phyloP scores from a whole-genome alignment of 2,888 invertebrate genomes.

The Macroteleia sp. region DNA sequence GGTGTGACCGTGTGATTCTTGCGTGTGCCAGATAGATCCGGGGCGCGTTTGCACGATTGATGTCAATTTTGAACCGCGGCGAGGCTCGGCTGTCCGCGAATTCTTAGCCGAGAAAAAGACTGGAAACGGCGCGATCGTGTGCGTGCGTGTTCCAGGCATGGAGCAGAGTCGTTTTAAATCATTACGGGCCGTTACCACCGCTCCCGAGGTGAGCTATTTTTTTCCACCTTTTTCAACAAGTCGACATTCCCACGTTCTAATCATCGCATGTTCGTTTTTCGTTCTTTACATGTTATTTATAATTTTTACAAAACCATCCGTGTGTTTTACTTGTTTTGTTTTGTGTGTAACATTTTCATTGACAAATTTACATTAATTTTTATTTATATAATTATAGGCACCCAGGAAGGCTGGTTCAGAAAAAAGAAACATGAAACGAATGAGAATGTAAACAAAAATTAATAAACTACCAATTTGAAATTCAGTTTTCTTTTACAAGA shows the following conservation, averaged over 20 bases:
- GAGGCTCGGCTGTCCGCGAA: constrained; percentile 32
- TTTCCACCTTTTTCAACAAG: constrained; percentile 9
- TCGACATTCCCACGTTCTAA: constrained; percentile 27
- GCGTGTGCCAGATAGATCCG: constrained; percentile 28
- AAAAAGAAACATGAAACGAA: neutral
- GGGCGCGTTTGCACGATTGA: constrained; percentile 11
- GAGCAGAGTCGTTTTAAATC: constrained; percentile 77
- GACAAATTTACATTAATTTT: neutral
- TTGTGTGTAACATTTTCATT: neutral
- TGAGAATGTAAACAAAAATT: too few species aligned
- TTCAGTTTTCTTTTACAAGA: too few species aligned
- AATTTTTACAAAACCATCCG: too few species aligned
- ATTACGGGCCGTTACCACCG: constrained; percentile 72
- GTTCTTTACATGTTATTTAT: too few species aligned
- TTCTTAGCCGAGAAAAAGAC: constrained; percentile 31
- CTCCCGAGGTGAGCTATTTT: constrained; percentile 61
- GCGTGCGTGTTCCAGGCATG: constrained; percentile 73
- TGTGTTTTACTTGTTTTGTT: constrained; percentile 9
- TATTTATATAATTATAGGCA: constrained; percentile 3
- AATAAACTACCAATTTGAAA: neutral
- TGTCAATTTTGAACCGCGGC: constrained; percentile 24
- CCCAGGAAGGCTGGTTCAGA: neutral
- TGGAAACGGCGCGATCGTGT: constrained; percentile 65
- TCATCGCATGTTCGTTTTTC: constrained; percentile 1
- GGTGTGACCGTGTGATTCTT: constrained; percentile 50